Evolutionary conservation across 2,113 vertebrate genomes (phyloP), one percentile per base, ranked within the genome.

Genomic region (Chamaetylas fuelleborni): DNA sequence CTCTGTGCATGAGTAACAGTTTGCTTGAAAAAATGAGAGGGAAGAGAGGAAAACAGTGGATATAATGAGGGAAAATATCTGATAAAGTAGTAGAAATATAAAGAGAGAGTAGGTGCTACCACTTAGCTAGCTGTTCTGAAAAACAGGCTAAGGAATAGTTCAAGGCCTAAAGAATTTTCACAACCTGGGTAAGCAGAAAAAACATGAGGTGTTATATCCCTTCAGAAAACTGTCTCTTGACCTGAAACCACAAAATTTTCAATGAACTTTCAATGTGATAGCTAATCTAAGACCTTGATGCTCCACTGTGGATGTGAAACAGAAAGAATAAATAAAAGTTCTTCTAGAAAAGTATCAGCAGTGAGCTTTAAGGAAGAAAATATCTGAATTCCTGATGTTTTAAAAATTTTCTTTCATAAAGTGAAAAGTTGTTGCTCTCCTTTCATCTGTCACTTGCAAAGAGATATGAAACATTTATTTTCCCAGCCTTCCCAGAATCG

Each of bases 401-500:
- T 18, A 20, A 28, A 7, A 72, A 25, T 24, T 58, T 94, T 78
- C 50, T 62, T 88, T 83, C 20, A 58, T 34, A 72, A 85, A 72
- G 29, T 66, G 47, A 58, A 65, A 88, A 50, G 36, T 38, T 82
- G 19, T 26, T 65, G 19, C 33, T 80, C 45, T 73, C 14, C 67
- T 93, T 96, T 95, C 67, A 81, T 86, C 70, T 95, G 58, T 60
- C 88, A 53, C 76, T 83, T 90, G 88, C 47, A 78, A 93, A 81
- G 40, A 70, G 26, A 86, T 56, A 86, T 67, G 51, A 90, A 96
- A 96, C 88, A 90, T 90, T 94, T 93, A 67, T 95, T 96, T 92
- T 86, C 56, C 60, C 43, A 47, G 0, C 85, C 82, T 74, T 92
- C 85, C 53, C 28, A 70, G 67, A 92, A 95, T 9, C 8, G 4